Evolutionary conservation across 2,888 invertebrate species (phyloP), one percentile per base, ranked within the genome.

Genomic region (Melanostoma mellinum): DNA sequence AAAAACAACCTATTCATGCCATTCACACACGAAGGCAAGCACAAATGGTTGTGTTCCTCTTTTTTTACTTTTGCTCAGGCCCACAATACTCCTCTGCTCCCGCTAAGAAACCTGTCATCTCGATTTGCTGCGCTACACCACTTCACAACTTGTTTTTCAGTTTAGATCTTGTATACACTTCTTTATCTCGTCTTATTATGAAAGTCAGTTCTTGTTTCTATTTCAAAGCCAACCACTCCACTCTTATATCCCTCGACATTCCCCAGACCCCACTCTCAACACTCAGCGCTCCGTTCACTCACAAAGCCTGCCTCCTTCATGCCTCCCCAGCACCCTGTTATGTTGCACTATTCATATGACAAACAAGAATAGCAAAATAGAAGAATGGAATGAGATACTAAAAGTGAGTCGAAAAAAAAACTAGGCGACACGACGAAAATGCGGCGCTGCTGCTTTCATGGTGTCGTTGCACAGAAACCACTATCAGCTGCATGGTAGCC

Each of bases 401-500:
- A 56, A 48, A 38, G 20, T 20, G 20, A 20, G 20, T 20, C 20
- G 20, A 20, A 33, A n/a, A 53, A 4, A 33, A 36, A 71, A 77
- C 50, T 63, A 71, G 69, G 71, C 69, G 55, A 77, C 3, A 46
- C 63, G 33, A 63, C 56, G 40, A 50, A 42, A 32, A 56, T 53
- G 44, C 10, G 53, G 20, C 69, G 44, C 60, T 52, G 58, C 40
- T 20, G 40, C 50, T 38, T 46, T 46, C 60, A 76, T 71, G 63
- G 72, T 52, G 67, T 72, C 68, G 67, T 50, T 73, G 73, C 53
- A 73, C 78, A 72, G 58, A 73, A 61, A 58, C 55, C 36, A 55
- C 65, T 61, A 58, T 78, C 52, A 35, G 60, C 44, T 60, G 61
- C 78, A 67, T 60, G 73, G 58, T 53, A 79, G 78, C 67, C 78